Base-by-base conservation (phyloP, 2,888 invertebrate species). In the Ormyrus nitidulus region DNA sequence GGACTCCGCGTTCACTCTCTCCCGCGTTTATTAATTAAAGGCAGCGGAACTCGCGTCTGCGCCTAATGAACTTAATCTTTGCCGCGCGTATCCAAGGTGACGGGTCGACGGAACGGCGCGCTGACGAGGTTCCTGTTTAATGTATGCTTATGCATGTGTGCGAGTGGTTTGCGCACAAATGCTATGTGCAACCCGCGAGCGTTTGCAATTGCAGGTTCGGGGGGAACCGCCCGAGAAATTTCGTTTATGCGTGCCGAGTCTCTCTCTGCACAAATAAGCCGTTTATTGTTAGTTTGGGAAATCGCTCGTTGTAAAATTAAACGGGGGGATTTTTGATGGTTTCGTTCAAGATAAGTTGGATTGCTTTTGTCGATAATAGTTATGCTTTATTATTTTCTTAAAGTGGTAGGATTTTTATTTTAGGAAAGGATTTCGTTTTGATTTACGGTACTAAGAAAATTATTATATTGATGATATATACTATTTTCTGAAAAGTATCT, bases 11-110 rank as follows among this genome's bases (percentile, higher is more conserved):
- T 0, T 61, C 44, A n/a, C 59, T 11, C 9, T 73, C 64, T 64
- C 53, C 48, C 64, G 46, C 54, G n/a, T 54, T 65, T 66, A 56
- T 51, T 79, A 79, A 79, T 75, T 75, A 79, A 79, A 70, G 75
- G 34, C 53, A 70, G 66, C 51, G 19, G 13, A 49, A 11, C 13
- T n/a, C 10, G 10, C 8, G 13, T n/a, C 72, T 61, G 49, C 61
- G 19, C 61, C 58, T 73, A 77, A 81, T 64, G 73, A 81, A 74
- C 62, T 70, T 77, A 74, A 81, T 81, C 80, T 73, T 76, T 70
- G 69, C 66, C 58, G 11, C 48, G 49, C 56, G 72, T 10, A 77
- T 69, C 19, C 65, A 59, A 77, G 65, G 74, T 64, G 73, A 59
- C 69, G 72, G 34, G 62, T 71, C 61, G 56, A 65, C 56, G 46